These are phyloP conservation scores for Pristionchus maxplancki DNA, from an alignment of 2,888 invertebrate genomes.

Conservation along the genomic window DNA sequence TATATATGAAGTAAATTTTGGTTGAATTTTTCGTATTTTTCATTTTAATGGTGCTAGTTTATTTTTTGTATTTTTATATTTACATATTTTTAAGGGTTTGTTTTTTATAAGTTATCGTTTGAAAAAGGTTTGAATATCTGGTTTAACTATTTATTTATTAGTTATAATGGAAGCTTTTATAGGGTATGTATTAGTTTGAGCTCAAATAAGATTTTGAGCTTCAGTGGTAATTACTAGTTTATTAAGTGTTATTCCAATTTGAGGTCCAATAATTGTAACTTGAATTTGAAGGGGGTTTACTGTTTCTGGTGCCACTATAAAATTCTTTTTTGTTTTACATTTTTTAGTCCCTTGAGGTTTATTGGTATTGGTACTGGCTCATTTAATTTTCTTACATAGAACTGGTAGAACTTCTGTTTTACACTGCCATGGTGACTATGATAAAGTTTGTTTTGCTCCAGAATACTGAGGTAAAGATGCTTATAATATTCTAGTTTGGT, in stretches of 20 bases:
- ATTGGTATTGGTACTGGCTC: no score
- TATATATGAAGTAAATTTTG: slow-evolving; percentile 76
- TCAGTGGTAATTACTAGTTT: slow-evolving; percentile 88
- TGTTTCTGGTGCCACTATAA: slow-evolving; percentile 85
- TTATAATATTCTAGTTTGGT: no score
- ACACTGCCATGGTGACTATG: slow-evolving; percentile 70
- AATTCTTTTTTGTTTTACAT: slow-evolving; percentile 87
- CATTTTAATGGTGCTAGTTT: slow-evolving; percentile 70
- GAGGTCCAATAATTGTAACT: slow-evolving; percentile 79
- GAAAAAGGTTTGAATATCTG: slow-evolving; percentile 83
- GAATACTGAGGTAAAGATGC: slow-evolving; percentile 69
- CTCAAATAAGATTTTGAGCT: slow-evolving; percentile 89
- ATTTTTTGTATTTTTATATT: slow-evolving; percentile 72
- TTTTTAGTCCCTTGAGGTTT: slow-evolving; percentile 86
- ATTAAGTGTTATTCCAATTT: slow-evolving; percentile 80
- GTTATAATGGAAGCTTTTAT: slow-evolving; percentile 86
- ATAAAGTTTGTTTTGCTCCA: slow-evolving; percentile 70
- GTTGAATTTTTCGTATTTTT: slow-evolving; percentile 71
- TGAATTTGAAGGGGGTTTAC: slow-evolving; percentile 87
- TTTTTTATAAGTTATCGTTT: slow-evolving; percentile 80
- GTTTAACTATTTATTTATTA: slow-evolving; percentile 84
- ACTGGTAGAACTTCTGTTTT: slow-evolving; percentile 70
- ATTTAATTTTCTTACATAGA: slow-evolving; percentile 77
- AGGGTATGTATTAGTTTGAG: slow-evolving; percentile 87
- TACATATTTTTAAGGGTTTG: slow-evolving; percentile 70